phyloP scores from a whole-genome alignment of 1,140 invertebrate species.

The Pseudomyrmex gracilis region DNA sequence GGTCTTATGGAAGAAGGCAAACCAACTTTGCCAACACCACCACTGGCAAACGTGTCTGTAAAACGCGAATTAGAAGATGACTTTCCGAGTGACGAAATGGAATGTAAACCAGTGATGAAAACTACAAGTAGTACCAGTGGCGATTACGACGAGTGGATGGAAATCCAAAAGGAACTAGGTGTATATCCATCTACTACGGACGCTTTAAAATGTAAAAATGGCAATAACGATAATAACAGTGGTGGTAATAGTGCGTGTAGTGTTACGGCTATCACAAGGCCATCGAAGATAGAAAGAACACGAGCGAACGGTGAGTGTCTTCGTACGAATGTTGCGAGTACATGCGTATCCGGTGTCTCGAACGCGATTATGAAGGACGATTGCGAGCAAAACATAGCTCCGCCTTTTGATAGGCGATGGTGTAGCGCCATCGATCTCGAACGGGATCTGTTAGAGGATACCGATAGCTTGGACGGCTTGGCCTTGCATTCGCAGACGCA shows the following conservation, averaged over 20 bases:
- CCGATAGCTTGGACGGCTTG: constrained; percentile 81
- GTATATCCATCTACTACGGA: constrained; percentile 82
- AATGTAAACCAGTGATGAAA: constrained; percentile 79
- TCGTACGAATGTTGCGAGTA: constrained; percentile 70
- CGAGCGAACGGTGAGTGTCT: constrained; percentile 82
- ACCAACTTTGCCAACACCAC: constrained; percentile 63
- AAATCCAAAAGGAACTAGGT: constrained; percentile 89
- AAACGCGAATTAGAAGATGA: constrained; percentile 84
- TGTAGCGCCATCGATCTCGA: constrained; percentile 81
- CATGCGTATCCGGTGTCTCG: constrained; percentile 63
- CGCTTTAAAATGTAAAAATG: constrained; percentile 80
- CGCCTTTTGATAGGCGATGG: constrained; percentile 72
- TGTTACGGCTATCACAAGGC: constrained; percentile 60
- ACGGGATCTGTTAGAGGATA: constrained; percentile 82
- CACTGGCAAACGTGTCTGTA: constrained; percentile 77
- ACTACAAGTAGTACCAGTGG: constrained; percentile 81
- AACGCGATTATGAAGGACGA: constrained; percentile 69
- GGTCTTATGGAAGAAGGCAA: constrained; percentile 77
- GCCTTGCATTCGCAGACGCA: constrained; percentile 81
- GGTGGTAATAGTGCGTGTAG: constrained; percentile 68
- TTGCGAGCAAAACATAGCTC: constrained; percentile 68
- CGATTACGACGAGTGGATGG: constrained; percentile 89
- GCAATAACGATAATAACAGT: constrained; percentile 67
- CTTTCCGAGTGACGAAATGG: constrained; percentile 77
- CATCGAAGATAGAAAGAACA: constrained; percentile 77